phyloP scores from a whole-genome alignment of 53 echinoderm and acorn worm genomes.

The Echinarachnius parma region DNA sequence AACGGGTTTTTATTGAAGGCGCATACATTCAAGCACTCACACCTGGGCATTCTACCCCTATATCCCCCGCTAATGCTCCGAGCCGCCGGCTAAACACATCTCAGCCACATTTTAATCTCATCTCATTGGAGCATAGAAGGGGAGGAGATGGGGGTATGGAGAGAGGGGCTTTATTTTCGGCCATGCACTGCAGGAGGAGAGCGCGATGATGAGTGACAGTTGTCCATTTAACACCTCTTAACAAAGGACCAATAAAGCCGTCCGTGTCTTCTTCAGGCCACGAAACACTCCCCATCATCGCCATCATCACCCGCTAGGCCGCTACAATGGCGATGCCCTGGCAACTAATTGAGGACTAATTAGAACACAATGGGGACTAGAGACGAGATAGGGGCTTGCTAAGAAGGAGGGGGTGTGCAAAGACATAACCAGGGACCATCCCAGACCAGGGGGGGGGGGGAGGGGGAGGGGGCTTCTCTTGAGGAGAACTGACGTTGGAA shows the following conservation, averaged over 20 bases:
- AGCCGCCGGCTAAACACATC: constrained; percentile 50
- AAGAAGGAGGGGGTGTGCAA: too few relatives aligned
- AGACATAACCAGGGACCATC: too few relatives aligned
- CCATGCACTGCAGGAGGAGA: too few relatives aligned
- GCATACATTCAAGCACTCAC: constrained; percentile 35
- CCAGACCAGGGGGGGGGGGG: too few relatives aligned
- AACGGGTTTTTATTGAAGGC: constrained; percentile 29
- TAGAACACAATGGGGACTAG: constrained; percentile 28
- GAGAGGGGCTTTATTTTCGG: too few relatives aligned
- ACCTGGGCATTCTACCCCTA: constrained; percentile 29
- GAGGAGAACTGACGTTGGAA: too few relatives aligned
- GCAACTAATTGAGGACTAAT: constrained; percentile 49
- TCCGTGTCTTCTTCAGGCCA: constrained; percentile 12
- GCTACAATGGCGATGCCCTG: constrained; percentile 26
- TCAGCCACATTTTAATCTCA: constrained; percentile 18
- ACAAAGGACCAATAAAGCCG: constrained; percentile 40
- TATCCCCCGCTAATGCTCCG: constrained; percentile 42
- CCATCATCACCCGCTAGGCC: too few relatives aligned
- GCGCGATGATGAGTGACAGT: constrained; percentile 15
- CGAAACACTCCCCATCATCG: constrained; percentile 13
- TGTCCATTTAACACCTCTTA: neutral
- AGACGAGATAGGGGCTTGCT: too few relatives aligned
- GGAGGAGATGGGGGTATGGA: too few relatives aligned
- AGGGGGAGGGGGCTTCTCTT: too few relatives aligned
- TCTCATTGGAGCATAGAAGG: constrained; percentile 20